Evolutionary conservation across 2,113 vertebrate species (phyloP).

Genomic region (Gadus macrocephalus): DNA sequence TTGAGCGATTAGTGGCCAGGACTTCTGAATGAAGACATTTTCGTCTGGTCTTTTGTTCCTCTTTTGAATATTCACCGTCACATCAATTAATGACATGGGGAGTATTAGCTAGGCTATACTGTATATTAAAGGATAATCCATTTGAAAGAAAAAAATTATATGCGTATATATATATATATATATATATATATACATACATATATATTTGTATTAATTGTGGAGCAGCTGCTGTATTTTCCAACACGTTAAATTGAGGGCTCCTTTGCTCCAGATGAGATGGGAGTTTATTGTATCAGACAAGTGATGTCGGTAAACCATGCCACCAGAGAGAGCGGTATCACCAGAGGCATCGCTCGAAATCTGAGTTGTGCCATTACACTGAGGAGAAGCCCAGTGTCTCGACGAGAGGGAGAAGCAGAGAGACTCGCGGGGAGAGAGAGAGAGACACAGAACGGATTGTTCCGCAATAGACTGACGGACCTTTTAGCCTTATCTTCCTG

Average conservation of each 20-base stretch:
- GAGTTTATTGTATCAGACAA: constrained; percentile 48
- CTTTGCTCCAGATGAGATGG: constrained; percentile 32
- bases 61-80: constrained; percentile 38
- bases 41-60: constrained; percentile 46
- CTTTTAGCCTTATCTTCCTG: constrained; percentile 80
- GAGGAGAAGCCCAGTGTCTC: constrained; percentile 66
- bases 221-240: constrained; percentile 10
- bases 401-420: constrained; percentile 31
- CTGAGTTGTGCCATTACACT: constrained; percentile 74
- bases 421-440: constrained; percentile 19
- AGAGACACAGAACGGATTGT: constrained; percentile 78
- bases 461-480: constrained; percentile 75
- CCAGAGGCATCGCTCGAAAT: constrained; percentile 70
- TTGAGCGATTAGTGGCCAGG: constrained; percentile 64
- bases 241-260: constrained; percentile 25
- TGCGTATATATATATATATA: no score
- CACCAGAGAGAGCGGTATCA: constrained; percentile 69
- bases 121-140: not conserved
- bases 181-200: no score
- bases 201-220: no score
- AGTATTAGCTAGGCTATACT: constrained; percentile 36
- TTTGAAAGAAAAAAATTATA: no score
- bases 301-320: constrained; percentile 61
- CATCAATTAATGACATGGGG: constrained; percentile 52
- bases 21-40: constrained; percentile 56